Evolutionary conservation across 2,888 invertebrate genomes (phyloP).

Genomic region (Chouioia cunea): DNA sequence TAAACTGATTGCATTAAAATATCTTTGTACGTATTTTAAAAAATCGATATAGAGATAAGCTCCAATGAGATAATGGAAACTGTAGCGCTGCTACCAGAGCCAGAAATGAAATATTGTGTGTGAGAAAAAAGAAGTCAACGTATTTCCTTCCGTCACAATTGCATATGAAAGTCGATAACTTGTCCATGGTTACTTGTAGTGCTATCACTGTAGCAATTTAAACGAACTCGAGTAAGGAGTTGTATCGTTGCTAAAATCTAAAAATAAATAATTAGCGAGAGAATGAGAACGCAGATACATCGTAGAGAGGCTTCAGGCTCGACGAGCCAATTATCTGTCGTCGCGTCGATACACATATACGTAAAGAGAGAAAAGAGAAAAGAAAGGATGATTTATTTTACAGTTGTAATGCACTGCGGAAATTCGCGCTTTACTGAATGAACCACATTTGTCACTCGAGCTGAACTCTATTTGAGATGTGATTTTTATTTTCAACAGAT

Average conservation of each 20-base stretch:
- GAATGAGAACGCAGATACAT: not conserved
- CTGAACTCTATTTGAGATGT: not conserved
- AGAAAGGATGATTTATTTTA: slow-evolving; percentile 39
- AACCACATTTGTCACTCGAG: not conserved
- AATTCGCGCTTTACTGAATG: slow-evolving; percentile 27
- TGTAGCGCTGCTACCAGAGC: too few species aligned
- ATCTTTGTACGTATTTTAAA: too few species aligned
- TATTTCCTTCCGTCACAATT: not conserved
- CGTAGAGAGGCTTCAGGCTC: slow-evolving; percentile 13
- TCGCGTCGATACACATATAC: slow-evolving; percentile 16
- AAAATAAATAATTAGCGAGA: slow-evolving; percentile 39
- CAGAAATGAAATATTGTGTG: not conserved
- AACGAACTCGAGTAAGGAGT: not conserved
- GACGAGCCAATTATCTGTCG: slow-evolving; percentile 37
- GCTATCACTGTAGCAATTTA: slow-evolving; percentile 35
- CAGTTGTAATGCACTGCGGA: slow-evolving; percentile 32
- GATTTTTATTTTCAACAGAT: slow-evolving; percentile 21
- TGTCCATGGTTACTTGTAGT: not conserved
- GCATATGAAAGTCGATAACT: not conserved
- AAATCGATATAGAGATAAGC: not conserved
- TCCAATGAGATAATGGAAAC: too few species aligned
- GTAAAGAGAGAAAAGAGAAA: slow-evolving; percentile 11
- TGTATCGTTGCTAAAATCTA: not conserved
- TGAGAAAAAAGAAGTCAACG: not conserved
- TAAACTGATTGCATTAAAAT: too few species aligned